These are phyloP conservation scores for Gavialis gangeticus DNA, from an alignment of 2,113 vertebrate genomes.

Conservation along the genomic window DNA sequence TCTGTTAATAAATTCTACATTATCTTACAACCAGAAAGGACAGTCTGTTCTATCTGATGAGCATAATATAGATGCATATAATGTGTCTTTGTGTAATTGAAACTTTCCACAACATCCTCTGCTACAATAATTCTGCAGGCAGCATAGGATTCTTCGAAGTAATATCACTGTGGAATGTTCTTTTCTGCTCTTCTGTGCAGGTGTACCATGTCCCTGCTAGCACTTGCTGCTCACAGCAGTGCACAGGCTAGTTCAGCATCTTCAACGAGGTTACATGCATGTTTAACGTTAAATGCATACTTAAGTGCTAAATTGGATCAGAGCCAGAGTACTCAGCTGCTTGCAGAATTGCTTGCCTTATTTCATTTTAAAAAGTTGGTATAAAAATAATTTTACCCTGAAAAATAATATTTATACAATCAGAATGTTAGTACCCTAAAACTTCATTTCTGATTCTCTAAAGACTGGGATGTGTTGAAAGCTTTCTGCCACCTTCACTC, in stretches of 20 bases:
- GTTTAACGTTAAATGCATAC: background rate
- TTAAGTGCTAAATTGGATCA: background rate
- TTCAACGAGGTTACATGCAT: background rate
- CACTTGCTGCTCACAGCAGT: background rate
- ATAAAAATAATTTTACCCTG: background rate
- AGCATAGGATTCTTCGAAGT: background rate
- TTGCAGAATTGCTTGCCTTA: background rate
- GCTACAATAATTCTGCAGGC: background rate
- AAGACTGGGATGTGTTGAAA: background rate
- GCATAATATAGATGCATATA: background rate
- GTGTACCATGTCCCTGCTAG: background rate
- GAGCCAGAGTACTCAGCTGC: background rate
- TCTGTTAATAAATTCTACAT: background rate
- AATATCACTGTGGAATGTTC: background rate
- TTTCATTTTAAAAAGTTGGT: background rate
- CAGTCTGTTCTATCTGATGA: background rate
- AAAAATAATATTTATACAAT: background rate
- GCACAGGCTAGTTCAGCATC: background rate
- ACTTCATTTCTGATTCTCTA: background rate
- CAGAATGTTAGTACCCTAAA: background rate
- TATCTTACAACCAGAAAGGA: background rate
- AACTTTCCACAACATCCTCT: background rate
- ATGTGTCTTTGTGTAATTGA: background rate
- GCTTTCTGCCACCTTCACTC: background rate
- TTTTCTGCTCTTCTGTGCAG: background rate